phyloP scores from a whole-genome alignment of 2,113 vertebrate species.

The Scophthalmus maximus region DNA sequence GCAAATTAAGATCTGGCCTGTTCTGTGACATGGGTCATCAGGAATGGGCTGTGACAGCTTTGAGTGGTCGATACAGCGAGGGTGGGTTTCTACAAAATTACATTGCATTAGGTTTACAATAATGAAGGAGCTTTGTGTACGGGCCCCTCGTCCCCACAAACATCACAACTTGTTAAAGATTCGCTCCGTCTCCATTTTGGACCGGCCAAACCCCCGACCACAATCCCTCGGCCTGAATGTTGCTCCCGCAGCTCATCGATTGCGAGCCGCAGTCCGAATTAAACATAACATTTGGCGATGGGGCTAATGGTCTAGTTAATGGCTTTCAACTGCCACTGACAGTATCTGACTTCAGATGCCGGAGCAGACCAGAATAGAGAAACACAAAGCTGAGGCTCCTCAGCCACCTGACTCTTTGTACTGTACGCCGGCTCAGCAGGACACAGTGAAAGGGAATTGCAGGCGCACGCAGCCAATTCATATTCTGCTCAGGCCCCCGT shows the following conservation, averaged over 20 bases:
- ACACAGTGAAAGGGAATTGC: constrained; percentile 25
- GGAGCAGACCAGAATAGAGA: constrained; percentile 4
- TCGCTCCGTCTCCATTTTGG: constrained; percentile 53
- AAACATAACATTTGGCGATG: constrained; percentile 40
- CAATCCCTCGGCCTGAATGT: constrained; percentile 17
- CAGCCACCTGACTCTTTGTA: constrained; percentile 41
- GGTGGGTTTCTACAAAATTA: constrained; percentile 16
- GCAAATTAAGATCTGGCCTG: constrained; percentile 16
- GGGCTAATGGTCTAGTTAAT: constrained; percentile 31
- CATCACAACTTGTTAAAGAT: constrained; percentile 56
- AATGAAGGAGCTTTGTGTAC: constrained; percentile 13
- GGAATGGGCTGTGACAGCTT: constrained; percentile 65
- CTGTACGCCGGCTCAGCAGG: constrained; percentile 63
- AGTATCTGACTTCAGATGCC: constrained; percentile 18
- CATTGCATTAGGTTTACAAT: constrained; percentile 69
- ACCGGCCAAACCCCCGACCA: constrained; percentile 17
- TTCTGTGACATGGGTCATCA: constrained; percentile 67
- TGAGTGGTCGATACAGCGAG: constrained; percentile 64
- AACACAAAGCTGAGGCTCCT: constrained; percentile 12
- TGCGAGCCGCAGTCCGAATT: constrained; percentile 8
- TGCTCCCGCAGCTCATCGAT: constrained; percentile 46
- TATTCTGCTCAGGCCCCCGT: constrained; percentile 63
- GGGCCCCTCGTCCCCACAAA: constrained; percentile 15
- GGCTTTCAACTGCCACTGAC: constrained; percentile 14
- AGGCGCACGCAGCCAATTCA: constrained; percentile 44